phyloP scores from a whole-genome alignment of 64 coral and sea anemone genomes.

The Stichodactyla mertensii region DNA sequence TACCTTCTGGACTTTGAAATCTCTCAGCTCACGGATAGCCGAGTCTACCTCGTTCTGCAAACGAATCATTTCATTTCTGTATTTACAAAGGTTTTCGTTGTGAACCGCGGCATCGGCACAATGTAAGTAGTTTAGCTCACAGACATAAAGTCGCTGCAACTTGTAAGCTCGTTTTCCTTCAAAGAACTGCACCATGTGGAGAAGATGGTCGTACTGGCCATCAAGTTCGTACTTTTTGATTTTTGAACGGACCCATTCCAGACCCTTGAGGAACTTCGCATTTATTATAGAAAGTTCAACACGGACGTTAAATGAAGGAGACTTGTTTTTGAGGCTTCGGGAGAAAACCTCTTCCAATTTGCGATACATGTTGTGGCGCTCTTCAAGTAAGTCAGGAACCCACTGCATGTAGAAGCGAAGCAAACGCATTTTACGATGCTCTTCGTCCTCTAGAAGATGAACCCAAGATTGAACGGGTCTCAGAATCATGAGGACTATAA shows the following conservation, averaged over 20 bases:
- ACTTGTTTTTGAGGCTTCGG: conserved; percentile 56
- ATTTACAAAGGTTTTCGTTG: conserved; percentile 70
- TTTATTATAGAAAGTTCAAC: conserved; percentile 38
- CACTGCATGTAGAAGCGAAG: conserved; percentile 73
- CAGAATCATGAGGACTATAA: conserved; percentile 78
- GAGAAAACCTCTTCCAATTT: conserved; percentile 91
- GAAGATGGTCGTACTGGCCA: conserved; percentile 62
- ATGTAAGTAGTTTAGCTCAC: conserved; percentile 78
- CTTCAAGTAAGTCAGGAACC: conserved; percentile 73
- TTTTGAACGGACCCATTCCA: conserved; percentile 77
- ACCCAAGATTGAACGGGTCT: conserved; percentile 92
- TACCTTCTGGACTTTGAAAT: conserved; percentile 60
- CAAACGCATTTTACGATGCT: conserved; percentile 75
- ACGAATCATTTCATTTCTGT: conserved; percentile 69
- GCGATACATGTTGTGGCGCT: conserved; percentile 59
- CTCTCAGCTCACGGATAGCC: conserved; percentile 51
- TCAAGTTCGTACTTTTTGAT: conserved; percentile 80
- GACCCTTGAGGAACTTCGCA: conserved; percentile 47
- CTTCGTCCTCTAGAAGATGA: conserved; percentile 86
- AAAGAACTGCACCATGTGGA: conserved; percentile 68
- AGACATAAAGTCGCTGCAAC: conserved; percentile 61
- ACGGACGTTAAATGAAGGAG: not conserved
- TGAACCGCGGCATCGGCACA: conserved; percentile 52
- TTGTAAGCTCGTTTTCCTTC: conserved; percentile 83
- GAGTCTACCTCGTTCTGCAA: conserved; percentile 52